A percentile compares a stretch with the other conserved stretches of the same genome.
Evolutionary conservation across 2,888 invertebrate genomes (phyloP).

Genomic region (Gastrophysa polygoni): DNA sequence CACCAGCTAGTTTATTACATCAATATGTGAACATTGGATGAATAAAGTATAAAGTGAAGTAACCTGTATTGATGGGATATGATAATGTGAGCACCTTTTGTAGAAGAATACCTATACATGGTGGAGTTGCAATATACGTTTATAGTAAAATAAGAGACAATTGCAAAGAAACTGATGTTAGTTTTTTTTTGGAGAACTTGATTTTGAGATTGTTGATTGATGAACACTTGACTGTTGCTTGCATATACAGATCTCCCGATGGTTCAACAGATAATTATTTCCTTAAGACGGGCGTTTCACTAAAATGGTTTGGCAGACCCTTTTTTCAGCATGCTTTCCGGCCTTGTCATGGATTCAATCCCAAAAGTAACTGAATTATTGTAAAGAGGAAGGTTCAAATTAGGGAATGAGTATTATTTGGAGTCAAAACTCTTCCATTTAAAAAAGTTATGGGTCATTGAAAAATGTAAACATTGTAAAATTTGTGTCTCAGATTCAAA

Average conservation of each 20-base stretch:
- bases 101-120: not conserved
- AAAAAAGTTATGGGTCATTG: too few relatives aligned
- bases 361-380: too few relatives aligned
- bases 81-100: not conserved
- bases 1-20: too few relatives aligned
- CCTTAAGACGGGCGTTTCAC: too few relatives aligned
- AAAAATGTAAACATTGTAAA: too few relatives aligned
- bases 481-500: too few relatives aligned
- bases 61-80: not conserved
- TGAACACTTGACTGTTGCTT: conserved; percentile 9
- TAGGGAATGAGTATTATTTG: too few relatives aligned
- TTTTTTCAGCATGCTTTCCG: too few relatives aligned
- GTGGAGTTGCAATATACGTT: not conserved
- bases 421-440: too few relatives aligned
- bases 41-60: not conserved
- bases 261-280: conserved; percentile 2
- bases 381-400: too few relatives aligned
- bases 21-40: conserved; percentile 7
- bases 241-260: conserved; percentile 5
- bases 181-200: not conserved
- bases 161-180: conserved; percentile 1
- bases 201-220: conserved; percentile 3
- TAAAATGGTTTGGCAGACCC: too few relatives aligned
- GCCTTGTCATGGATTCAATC: too few relatives aligned
- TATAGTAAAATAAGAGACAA: conserved; percentile 1